A percentile compares a stretch with the other conserved stretches of the same genome.
Conservation (phyloP, 92 coral and sea anemone genomes). For the Zoanthus gigantus region DNA sequence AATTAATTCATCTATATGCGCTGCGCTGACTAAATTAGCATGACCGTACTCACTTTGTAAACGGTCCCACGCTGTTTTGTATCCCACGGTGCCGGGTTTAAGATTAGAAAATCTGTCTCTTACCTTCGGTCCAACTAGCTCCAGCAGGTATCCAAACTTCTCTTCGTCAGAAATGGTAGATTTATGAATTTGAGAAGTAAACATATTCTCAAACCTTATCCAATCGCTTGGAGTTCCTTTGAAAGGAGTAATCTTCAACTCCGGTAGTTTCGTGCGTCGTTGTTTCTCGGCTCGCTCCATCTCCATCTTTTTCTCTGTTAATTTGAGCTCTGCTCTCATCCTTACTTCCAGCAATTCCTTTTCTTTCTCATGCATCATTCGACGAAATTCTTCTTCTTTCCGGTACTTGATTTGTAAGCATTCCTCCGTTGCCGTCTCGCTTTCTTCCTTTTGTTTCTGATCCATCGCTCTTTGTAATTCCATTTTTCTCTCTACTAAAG, state of each 20-base stretch:
- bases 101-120: conserved; percentile 49
- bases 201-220: conserved; percentile 69
- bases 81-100: conserved; percentile 4
- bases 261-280: conserved; percentile 56
- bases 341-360: conserved; percentile 55
- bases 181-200: conserved; percentile 50
- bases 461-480: no score
- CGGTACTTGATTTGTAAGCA: conserved; percentile 28
- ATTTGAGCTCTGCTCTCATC: conserved; percentile 50
- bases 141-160: conserved; percentile 56
- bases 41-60: conserved; percentile 21
- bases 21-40: neutral
- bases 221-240: conserved; percentile 63
- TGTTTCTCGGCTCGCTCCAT: conserved; percentile 14
- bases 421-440: no score
- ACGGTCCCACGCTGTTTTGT: conserved; percentile 35
- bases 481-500: no score
- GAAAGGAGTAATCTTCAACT: conserved; percentile 65
- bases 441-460: no score
- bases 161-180: conserved; percentile 42
- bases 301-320: conserved; percentile 46
- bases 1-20: neutral
- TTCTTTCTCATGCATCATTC: conserved; percentile 33
- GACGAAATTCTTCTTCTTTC: conserved; percentile 43
- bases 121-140: conserved; percentile 49